phyloP scores from a whole-genome alignment of 2,888 invertebrate species.

The Metacarcinus magister region DNA sequence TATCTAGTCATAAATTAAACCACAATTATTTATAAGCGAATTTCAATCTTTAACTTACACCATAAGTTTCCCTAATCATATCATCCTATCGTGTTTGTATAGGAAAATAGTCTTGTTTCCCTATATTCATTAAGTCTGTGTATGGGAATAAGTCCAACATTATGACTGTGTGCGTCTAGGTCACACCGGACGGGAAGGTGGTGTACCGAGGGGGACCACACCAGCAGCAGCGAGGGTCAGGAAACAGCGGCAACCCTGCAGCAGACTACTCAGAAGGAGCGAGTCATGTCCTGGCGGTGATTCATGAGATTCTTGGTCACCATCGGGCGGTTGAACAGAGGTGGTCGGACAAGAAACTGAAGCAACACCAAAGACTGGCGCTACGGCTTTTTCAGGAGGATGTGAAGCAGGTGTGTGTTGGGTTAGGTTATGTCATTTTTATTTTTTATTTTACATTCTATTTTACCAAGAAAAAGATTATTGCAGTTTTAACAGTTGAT shows the following conservation, averaged over 20 bases:
- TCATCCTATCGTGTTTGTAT: no score
- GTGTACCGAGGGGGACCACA: slow-evolving; percentile 83
- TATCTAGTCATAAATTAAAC: no score
- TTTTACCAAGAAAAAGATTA: not conserved
- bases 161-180: slow-evolving; percentile 83
- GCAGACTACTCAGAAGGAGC: slow-evolving; percentile 98
- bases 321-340: slow-evolving; percentile 96
- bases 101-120: no score
- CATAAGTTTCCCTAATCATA: no score
- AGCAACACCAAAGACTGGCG: slow-evolving; percentile 96
- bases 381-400: slow-evolving; percentile 93
- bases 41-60: no score
- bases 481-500: not conserved
- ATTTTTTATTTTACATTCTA: not conserved
- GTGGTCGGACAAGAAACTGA: slow-evolving; percentile 97
- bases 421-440: not conserved
- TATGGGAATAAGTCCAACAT: no score
- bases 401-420: slow-evolving; percentile 86
- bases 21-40: no score
- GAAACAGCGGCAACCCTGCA: slow-evolving; percentile 91
- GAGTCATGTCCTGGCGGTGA: slow-evolving; percentile 97
- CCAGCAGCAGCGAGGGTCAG: slow-evolving; percentile 74
- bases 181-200: slow-evolving; percentile 86
- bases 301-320: slow-evolving; percentile 97
- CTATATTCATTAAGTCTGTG: no score